Conservation (phyloP, 2,113 vertebrate genomes). For the Arvicanthis niloticus region DNA sequence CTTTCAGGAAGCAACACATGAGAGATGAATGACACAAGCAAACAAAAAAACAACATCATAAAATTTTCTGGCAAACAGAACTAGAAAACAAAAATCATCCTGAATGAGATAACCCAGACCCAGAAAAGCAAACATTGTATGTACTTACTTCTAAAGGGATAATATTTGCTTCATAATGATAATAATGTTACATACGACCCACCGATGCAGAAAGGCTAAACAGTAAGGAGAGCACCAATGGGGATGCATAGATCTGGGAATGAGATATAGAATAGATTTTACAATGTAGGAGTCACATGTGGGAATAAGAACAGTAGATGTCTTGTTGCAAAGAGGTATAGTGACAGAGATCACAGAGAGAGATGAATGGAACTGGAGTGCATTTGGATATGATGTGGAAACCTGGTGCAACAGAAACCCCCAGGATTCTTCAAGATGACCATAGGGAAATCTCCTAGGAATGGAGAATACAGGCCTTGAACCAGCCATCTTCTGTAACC, state of each 20-base stretch:
- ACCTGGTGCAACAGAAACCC: not conserved
- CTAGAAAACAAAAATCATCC: not conserved
- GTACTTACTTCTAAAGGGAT: not conserved
- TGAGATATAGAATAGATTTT: not conserved
- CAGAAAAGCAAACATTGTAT: not conserved
- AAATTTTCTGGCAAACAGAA: not conserved
- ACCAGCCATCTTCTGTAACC: not conserved
- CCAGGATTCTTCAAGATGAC: not conserved
- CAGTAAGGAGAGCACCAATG: not conserved
- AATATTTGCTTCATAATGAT: not conserved
- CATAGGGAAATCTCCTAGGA: not conserved
- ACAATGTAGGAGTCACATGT: fast-evolving
- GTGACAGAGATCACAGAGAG: not conserved
- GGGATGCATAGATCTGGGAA: not conserved
- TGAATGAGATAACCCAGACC: not conserved
- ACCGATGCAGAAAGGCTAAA: not conserved
- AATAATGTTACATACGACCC: not conserved
- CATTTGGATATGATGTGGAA: not conserved
- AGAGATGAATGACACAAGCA: too few species aligned
- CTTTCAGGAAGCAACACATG: too few species aligned
- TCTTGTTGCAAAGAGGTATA: not conserved
- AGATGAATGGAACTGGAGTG: not conserved
- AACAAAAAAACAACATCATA: not conserved
- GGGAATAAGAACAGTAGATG: not conserved
- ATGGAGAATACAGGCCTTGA: too few species aligned